phyloP scores from a whole-genome alignment of 2,888 invertebrate species.

The Sinopyrophorus schimmeli region DNA sequence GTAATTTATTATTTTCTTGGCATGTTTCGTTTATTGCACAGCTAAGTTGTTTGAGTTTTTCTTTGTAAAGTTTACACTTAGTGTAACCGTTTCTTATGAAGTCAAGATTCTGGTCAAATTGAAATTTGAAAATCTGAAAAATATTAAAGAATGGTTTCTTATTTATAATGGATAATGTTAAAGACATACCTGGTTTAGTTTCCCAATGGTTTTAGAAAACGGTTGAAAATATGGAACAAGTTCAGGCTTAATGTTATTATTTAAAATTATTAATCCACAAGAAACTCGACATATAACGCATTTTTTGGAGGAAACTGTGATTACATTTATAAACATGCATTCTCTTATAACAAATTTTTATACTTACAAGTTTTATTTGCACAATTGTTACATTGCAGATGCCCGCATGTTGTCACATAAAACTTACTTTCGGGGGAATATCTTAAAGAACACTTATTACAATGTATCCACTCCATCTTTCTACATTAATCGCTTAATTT shows the following conservation, averaged over 20 bases:
- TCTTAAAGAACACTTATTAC: conserved; percentile 48
- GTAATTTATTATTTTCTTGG: no score
- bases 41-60: no score
- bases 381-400: conserved; percentile 49
- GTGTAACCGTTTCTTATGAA: no score
- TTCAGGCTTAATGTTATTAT: conserved; percentile 42
- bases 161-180: no score
- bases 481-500: conserved; percentile 9
- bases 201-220: conserved; percentile 38
- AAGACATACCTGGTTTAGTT: conserved; percentile 40
- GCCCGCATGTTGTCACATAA: conserved; percentile 48
- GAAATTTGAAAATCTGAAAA: no score
- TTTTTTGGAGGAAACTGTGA: no score
- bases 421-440: conserved; percentile 39
- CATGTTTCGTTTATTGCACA: no score
- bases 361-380: conserved; percentile 28
- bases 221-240: conserved; percentile 46
- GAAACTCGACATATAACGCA: conserved; percentile 44
- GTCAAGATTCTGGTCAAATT: no score
- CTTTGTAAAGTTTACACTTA: no score
- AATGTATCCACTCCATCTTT: conserved; percentile 49
- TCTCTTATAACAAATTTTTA: no score
- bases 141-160: no score
- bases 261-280: conserved; percentile 38
- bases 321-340: no score